These are phyloP conservation scores for Prunella fulvescens DNA, from an alignment of 2,113 vertebrate species.

Conservation along the genomic window DNA sequence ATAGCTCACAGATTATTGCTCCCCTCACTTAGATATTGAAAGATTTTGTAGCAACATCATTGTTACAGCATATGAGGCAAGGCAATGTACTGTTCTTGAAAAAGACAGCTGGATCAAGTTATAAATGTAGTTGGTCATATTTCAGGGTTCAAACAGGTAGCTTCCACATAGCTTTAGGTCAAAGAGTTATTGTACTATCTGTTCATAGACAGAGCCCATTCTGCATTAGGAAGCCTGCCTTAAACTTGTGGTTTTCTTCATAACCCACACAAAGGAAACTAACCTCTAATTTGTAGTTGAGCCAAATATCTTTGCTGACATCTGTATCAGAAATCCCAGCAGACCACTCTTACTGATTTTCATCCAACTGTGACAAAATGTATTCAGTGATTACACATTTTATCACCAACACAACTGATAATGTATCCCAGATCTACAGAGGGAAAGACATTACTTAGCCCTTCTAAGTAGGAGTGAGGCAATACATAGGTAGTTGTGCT, in stretches of 20 bases:
- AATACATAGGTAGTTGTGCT: background rate
- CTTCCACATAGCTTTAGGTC: background rate
- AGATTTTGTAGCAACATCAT: background rate
- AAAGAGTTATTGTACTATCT: background rate
- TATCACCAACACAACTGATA: slow-evolving; percentile 27
- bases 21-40: background rate
- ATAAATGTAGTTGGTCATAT: background rate
- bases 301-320: slow-evolving; percentile 54
- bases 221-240: background rate
- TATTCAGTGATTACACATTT: slow-evolving; percentile 50
- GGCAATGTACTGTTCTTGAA: background rate
- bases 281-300: slow-evolving; percentile 38
- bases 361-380: slow-evolving; percentile 58
- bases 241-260: slow-evolving; percentile 32
- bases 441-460: background rate
- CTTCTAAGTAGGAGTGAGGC: background rate
- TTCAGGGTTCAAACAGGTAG: background rate
- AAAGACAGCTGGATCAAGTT: background rate
- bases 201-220: background rate
- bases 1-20: background rate
- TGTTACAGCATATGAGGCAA: background rate
- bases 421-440: background rate
- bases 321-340: slow-evolving; percentile 38
- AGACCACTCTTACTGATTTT: slow-evolving; percentile 40
- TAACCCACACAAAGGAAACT: slow-evolving; percentile 1